Base-by-base conservation (phyloP, 1,140 invertebrate genomes). In the Heliconius congener region DNA sequence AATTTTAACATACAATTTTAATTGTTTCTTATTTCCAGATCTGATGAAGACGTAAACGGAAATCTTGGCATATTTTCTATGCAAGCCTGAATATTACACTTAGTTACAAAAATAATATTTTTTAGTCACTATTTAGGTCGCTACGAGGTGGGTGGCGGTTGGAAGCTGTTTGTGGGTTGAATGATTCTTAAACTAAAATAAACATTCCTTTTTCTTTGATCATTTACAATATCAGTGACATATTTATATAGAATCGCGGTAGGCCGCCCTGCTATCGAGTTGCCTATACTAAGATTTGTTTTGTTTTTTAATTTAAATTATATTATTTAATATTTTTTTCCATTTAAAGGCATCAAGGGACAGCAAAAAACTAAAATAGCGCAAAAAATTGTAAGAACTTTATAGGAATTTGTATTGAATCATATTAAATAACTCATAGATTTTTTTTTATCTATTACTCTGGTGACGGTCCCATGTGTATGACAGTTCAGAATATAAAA, bases 211-310 rank as follows among this genome's bases (percentile, higher is more conserved):
- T 60, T 66, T 13, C 60, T 66, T 66, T 66, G 60, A 66, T 66
- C 60, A 66, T 66, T 66, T 66, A 66, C 60, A 66, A 66, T 66
- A 66, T 66, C 60, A 66, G 23, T 30, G 60, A 66, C 60, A 66
- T 66, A 66, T 66, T 66, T 30, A 66, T 66, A 66, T 11, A 13
- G 11, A 27, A 27, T 27, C 60, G 9, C n/a, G 55, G 55, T 1
- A 57, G 55, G 8, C 19, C n/a, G 55, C n/a, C 23, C 52, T 57
- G n/a, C 8, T 57, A 23, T 11, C 8, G 6, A 57, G n/a, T 66
- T 9, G 57, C 3, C 16, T 55, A 55, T 55, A 55, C 16, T 23
- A 37, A 37, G 6, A 37, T 37, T 37, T 37, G 34, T 6, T 57
- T 57, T 57, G 8, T 57, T 57, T 5, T 23, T 23, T n/a, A 57